Percentiles rank a stretch among this genome's conserved stretches.
These are phyloP conservation scores for Periophthalmus modestus DNA, from an alignment of 2,113 vertebrate genomes.

Conservation along the genomic window DNA sequence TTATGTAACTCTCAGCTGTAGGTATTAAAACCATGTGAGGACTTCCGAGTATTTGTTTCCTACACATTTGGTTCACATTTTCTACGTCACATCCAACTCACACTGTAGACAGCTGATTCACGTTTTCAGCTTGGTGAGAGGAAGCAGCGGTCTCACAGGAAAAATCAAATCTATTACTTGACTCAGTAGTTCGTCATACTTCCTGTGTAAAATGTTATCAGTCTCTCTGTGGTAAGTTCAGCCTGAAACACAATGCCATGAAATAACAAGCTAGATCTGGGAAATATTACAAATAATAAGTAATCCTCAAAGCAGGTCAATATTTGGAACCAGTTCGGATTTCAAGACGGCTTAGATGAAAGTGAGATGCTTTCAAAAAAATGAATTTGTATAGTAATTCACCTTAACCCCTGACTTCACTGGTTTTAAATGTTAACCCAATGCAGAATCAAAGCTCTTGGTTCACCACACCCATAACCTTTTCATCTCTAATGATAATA, in stretches of 20 bases:
- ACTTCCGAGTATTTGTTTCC: constrained; percentile 25
- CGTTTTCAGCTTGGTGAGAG: constrained; percentile 25
- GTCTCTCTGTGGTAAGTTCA: constrained; percentile 18
- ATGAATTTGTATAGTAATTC: constrained; percentile 5
- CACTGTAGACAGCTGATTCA: constrained; percentile 45
- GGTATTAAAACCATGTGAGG: constrained; percentile 24
- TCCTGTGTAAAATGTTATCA: constrained; percentile 39
- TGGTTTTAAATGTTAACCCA: constrained; percentile 17
- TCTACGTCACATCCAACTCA: constrained; percentile 25
- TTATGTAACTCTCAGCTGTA: constrained; percentile 22
- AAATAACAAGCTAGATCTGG: constrained; percentile 37
- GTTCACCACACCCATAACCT: neutral
- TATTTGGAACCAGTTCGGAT: constrained; percentile 35
- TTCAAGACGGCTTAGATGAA: constrained; percentile 23
- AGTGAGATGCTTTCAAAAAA: constrained; percentile 17
- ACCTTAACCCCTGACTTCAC: neutral
- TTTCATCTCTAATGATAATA: constrained; percentile 13
- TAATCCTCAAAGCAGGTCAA: constrained; percentile 19
- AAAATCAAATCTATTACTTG: constrained; percentile 43
- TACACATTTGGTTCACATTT: constrained; percentile 15
- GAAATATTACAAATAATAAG: constrained; percentile 1
- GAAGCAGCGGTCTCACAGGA: neutral
- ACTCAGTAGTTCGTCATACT: constrained; percentile 58
- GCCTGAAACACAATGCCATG: constrained; percentile 16
- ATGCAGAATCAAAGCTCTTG: constrained; percentile 1